Conservation (phyloP, 2,888 invertebrate genomes). For the Limnephilus auricula region DNA sequence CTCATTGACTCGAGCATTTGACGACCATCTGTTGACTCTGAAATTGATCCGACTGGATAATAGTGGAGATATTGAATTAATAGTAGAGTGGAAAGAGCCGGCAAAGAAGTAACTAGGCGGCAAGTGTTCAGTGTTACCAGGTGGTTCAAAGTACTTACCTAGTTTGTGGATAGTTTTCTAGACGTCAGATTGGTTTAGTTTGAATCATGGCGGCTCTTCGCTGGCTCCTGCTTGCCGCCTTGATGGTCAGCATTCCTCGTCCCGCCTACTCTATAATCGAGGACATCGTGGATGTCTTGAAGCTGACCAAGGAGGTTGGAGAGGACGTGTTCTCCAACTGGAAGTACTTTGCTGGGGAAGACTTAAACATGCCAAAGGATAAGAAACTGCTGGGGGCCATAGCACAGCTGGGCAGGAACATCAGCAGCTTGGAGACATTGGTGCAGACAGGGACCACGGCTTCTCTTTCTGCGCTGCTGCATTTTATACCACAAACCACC, state of each 20-base stretch:
- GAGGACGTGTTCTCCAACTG: constrained; percentile 80
- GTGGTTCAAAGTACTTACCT: too few species aligned
- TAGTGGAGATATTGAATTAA: too few species aligned
- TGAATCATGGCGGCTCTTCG: not conserved
- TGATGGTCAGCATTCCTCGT: constrained; percentile 68
- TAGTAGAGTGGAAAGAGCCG: too few species aligned
- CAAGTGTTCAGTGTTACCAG: too few species aligned
- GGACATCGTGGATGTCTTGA: constrained; percentile 80
- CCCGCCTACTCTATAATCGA: constrained; percentile 74
- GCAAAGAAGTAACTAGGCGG: too few species aligned
- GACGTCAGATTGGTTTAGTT: not conserved
- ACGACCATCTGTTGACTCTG: too few species aligned
- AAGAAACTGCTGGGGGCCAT: constrained; percentile 81
- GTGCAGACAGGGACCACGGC: constrained; percentile 67
- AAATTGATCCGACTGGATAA: too few species aligned
- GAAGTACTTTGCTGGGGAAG: constrained; percentile 79
- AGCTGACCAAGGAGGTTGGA: constrained; percentile 79
- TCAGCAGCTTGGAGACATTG: constrained; percentile 66
- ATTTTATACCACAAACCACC: constrained; percentile 68
- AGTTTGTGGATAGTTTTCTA: too few species aligned
- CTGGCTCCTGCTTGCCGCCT: constrained; percentile 10
- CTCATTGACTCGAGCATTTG: too few species aligned
- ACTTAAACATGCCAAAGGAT: constrained; percentile 80
- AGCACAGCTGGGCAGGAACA: constrained; percentile 69
- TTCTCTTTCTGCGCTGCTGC: constrained; percentile 68